Conservation (phyloP, 2,888 invertebrate species). For the Agapostemon virescens region DNA sequence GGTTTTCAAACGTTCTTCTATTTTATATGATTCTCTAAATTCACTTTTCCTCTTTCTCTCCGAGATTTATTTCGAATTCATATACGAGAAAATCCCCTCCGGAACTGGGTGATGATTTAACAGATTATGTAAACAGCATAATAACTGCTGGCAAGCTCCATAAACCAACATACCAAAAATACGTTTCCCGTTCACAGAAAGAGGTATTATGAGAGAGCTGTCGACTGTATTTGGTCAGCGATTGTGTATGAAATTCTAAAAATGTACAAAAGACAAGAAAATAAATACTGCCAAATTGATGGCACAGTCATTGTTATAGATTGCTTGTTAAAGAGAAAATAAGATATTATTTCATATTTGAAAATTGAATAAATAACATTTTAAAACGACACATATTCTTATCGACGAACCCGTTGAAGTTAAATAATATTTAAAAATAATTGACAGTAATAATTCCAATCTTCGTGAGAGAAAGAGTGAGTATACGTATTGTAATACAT, state of each 20-base stretch:
- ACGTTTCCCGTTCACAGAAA: not conserved
- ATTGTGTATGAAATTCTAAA: not conserved
- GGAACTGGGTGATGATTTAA: constrained; percentile 9
- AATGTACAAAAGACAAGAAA: not conserved
- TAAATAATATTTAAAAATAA: too few species aligned
- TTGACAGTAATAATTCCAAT: too few species aligned
- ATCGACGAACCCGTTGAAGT: too few species aligned
- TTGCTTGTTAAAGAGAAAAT: not conserved
- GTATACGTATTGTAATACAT: too few species aligned
- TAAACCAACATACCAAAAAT: not conserved
- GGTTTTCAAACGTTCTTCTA: not conserved
- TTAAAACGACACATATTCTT: too few species aligned
- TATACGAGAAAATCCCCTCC: constrained; percentile 2
- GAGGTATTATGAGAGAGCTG: not conserved
- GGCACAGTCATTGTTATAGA: not conserved
- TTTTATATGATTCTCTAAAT: not conserved
- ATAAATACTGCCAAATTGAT: not conserved
- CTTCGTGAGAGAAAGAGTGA: too few species aligned
- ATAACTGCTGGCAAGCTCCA: not conserved
- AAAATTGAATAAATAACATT: too few species aligned
- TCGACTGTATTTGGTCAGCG: not conserved
- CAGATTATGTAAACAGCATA: not conserved
- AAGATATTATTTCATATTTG: too few species aligned
- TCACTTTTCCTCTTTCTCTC: not conserved
- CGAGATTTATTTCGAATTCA: not conserved